Percentiles rank a stretch among this genome's conserved stretches.
Evolutionary conservation across 1,140 invertebrate species (phyloP).

Genomic region (Bacillus rossius): DNA sequence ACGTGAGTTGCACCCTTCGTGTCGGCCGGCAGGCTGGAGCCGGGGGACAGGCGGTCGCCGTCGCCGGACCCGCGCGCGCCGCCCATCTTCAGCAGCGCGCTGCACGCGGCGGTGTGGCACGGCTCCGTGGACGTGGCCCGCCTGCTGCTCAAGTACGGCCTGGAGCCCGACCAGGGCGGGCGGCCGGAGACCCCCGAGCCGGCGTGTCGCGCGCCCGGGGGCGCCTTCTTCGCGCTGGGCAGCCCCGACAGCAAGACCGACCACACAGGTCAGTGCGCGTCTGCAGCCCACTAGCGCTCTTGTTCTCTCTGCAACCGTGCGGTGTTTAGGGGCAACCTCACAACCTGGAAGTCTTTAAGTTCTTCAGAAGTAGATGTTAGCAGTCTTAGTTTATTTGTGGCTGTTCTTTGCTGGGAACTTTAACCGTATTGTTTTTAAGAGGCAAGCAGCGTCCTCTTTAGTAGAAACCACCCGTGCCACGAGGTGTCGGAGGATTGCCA

Average conservation of each 20-base stretch:
- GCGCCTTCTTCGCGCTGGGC: conserved; percentile 7
- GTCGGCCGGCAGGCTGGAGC: conserved; percentile 28
- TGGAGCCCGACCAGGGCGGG: conserved; percentile 50
- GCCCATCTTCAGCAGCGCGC: conserved; percentile 48
- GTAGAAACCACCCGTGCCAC: no score
- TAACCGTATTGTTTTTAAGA: no score
- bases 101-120: conserved; percentile 52
- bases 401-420: no score
- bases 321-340: no score
- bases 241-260: conserved; percentile 3
- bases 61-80: conserved; percentile 26
- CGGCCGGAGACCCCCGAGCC: conserved; percentile 23
- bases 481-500: no score
- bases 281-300: not conserved
- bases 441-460: no score
- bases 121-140: conserved; percentile 49
- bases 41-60: conserved; percentile 11
- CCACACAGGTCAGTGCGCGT: conserved; percentile 5
- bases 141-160: conserved; percentile 48
- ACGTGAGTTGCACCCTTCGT: no score
- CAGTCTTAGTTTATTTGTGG: no score
- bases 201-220: conserved; percentile 5
- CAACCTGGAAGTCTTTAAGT: no score
- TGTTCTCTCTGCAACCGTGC: no score
- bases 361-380: no score